These are phyloP conservation scores for Graptemys geographica DNA, from an alignment of 2,797 vertebrate species.

Conservation along the genomic window DNA sequence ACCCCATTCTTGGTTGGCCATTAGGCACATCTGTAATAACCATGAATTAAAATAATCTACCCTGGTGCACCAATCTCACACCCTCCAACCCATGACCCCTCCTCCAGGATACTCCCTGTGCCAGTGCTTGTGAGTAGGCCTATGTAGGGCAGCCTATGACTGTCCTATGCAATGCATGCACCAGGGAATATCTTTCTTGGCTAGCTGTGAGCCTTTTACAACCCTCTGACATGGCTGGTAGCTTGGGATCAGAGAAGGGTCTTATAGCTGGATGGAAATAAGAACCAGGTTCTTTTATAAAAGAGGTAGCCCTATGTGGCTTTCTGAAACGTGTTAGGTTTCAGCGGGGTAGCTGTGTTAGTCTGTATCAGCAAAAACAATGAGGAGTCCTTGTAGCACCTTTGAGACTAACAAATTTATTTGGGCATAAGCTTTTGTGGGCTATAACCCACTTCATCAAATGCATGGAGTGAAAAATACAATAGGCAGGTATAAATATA, in stretches of 20 bases:
- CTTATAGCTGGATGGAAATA: fast-evolving
- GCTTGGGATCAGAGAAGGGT: neutral
- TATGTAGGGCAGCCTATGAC: neutral
- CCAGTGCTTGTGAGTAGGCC: neutral
- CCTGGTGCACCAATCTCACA: neutral
- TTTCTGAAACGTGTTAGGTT: neutral
- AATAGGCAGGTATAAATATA: too few relatives aligned
- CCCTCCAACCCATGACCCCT: neutral
- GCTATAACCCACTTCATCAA: too few relatives aligned
- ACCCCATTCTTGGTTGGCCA: neutral
- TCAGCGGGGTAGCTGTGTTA: too few relatives aligned
- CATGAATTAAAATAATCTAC: neutral
- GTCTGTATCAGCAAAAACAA: too few relatives aligned
- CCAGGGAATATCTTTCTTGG: neutral
- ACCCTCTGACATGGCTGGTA: neutral
- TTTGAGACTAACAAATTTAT: too few relatives aligned
- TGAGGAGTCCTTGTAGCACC: too few relatives aligned
- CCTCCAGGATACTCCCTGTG: neutral
- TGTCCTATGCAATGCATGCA: neutral
- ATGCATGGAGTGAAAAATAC: too few relatives aligned
- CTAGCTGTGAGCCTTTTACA: neutral
- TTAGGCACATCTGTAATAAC: neutral
- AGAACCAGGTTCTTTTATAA: neutral
- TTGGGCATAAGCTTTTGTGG: too few relatives aligned
- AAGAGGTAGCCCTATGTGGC: neutral